phyloP scores from a whole-genome alignment of 2,797 vertebrate genomes.

The Onychomys torridus region DNA sequence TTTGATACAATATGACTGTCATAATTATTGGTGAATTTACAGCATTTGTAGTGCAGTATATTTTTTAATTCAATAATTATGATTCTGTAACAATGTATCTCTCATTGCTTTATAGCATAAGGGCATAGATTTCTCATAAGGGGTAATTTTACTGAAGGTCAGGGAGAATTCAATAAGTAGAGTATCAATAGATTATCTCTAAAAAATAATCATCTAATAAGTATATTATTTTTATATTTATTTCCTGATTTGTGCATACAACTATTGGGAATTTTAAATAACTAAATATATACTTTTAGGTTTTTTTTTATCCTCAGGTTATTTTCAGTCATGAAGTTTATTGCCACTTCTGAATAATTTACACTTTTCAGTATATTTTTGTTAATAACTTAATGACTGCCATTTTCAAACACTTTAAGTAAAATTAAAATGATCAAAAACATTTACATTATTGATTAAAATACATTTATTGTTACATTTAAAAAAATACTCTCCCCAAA shows the following conservation, averaged over 20 bases:
- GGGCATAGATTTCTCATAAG: neutral
- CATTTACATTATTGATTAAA: neutral
- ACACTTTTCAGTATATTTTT: neutral
- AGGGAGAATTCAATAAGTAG: neutral
- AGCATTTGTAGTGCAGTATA: neutral
- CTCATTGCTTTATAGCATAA: neutral
- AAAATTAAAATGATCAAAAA: neutral
- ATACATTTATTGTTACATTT: neutral
- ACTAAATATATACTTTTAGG: neutral
- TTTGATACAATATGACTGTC: neutral
- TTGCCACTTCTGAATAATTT: neutral
- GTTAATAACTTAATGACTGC: neutral
- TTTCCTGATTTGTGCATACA: neutral
- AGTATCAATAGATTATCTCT: neutral
- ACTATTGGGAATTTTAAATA: neutral
- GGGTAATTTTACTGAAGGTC: neutral
- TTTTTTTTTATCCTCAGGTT: neutral
- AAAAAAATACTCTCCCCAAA: neutral
- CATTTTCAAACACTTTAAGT: neutral
- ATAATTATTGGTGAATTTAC: neutral
- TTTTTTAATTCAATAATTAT: neutral
- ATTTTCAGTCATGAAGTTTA: neutral
- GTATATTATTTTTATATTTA: neutral
- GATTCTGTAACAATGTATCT: neutral
- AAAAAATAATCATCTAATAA: neutral